Evolutionary conservation across 1,140 invertebrate species (phyloP).

Genomic region (Sinella curviseta): DNA sequence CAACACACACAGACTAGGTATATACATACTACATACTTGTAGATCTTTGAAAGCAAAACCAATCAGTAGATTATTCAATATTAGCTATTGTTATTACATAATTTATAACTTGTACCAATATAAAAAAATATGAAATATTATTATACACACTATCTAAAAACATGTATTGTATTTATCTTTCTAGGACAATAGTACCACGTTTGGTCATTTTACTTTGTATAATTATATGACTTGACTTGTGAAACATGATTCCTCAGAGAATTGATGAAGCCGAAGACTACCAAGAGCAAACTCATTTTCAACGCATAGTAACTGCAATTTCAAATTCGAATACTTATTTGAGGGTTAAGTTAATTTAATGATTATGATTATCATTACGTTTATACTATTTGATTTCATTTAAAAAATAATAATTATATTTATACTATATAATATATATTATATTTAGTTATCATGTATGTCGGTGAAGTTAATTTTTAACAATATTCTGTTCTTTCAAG

Average conservation of each 20-base stretch:
- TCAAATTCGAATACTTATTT: not conserved
- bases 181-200: slow-evolving; percentile 12
- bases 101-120: not conserved
- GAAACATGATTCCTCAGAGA: not conserved
- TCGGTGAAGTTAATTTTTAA: not conserved
- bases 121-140: not conserved
- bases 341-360: no score
- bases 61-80: not conserved
- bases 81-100: no score
- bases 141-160: not conserved
- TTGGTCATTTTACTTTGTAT: slow-evolving; percentile 5
- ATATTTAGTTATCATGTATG: not conserved
- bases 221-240: slow-evolving; percentile 17
- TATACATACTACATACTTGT: no score
- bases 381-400: no score
- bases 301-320: not conserved
- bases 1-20: no score
- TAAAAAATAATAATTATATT: no score
- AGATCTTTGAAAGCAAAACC: no score
- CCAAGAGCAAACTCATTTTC: not conserved
- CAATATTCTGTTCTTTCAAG: not conserved
- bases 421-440: not conserved
- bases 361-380: no score
- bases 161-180: not conserved
- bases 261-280: not conserved